phyloP scores from a whole-genome alignment of 2,113 vertebrate species.

The Tachysurus fulvidraco region DNA sequence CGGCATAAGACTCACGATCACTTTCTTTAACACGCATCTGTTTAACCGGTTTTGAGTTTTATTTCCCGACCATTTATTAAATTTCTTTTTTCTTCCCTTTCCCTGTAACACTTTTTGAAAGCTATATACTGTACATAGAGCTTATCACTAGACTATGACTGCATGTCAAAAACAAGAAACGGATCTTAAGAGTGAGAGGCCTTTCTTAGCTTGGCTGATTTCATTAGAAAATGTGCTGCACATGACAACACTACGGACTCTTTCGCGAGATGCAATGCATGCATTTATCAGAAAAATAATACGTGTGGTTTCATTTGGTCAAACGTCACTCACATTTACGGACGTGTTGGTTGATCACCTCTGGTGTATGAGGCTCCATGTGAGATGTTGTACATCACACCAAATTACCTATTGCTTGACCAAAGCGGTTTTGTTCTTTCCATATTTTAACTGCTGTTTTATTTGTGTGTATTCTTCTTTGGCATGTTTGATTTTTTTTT shows the following conservation, averaged over 20 bases:
- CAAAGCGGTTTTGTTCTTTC: slow-evolving; percentile 43
- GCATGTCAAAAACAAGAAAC: slow-evolving; percentile 68
- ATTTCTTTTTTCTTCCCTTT: slow-evolving; percentile 19
- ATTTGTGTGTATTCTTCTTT: slow-evolving; percentile 6
- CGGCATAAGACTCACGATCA: slow-evolving; percentile 25
- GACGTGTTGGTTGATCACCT: slow-evolving; percentile 58
- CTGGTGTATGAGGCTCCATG: slow-evolving; percentile 66
- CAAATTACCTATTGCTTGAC: slow-evolving; percentile 58
- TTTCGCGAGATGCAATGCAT: slow-evolving; percentile 62
- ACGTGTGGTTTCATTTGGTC: slow-evolving; percentile 59
- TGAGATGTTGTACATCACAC: slow-evolving; percentile 51
- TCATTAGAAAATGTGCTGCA: slow-evolving; percentile 59
- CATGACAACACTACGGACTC: slow-evolving; percentile 53
- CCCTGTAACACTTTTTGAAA: slow-evolving; percentile 24
- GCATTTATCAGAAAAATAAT: slow-evolving; percentile 34
- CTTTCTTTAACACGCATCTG: not conserved
- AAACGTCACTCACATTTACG: slow-evolving; percentile 26
- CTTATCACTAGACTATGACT: slow-evolving; percentile 63
- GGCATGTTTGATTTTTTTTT: slow-evolving; percentile 12
- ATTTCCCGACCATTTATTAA: not conserved
- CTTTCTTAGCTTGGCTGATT: slow-evolving; percentile 65
- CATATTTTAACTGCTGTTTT: slow-evolving; percentile 1
- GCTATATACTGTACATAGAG: slow-evolving; percentile 69
- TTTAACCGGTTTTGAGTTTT: not conserved
- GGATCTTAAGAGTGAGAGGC: slow-evolving; percentile 63